phyloP scores from a whole-genome alignment of 2,888 invertebrate genomes.

The Meiosimyza decipiens region DNA sequence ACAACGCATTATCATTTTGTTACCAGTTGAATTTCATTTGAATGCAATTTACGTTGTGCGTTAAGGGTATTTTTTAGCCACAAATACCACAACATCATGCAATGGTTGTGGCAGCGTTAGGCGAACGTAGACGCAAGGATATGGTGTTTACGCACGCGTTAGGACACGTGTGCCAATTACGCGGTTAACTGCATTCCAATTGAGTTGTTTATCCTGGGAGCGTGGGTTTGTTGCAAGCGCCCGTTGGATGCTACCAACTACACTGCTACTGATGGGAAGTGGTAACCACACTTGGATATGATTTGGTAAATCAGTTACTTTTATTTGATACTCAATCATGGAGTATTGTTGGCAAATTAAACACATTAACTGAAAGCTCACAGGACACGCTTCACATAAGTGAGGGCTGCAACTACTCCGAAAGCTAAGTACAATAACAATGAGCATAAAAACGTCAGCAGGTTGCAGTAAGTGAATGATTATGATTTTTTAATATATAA shows the following conservation, averaged over 20 bases:
- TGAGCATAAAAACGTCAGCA: slow-evolving; percentile 57
- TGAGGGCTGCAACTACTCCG: too few relatives aligned
- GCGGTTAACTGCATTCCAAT: slow-evolving; percentile 67
- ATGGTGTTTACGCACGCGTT: slow-evolving; percentile 53
- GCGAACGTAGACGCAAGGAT: slow-evolving; percentile 1
- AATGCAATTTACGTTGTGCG: slow-evolving; percentile 30
- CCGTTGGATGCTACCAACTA: slow-evolving; percentile 40
- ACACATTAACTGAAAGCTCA: slow-evolving; percentile 19
- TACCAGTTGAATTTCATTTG: slow-evolving; percentile 55
- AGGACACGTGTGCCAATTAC: slow-evolving; percentile 65
- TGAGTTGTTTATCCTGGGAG: slow-evolving; percentile 64
- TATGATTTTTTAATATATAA: background rate
- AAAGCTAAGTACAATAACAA: background rate
- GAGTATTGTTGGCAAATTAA: slow-evolving; percentile 53
- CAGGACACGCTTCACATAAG: background rate
- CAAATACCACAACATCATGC: slow-evolving; percentile 59
- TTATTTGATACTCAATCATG: slow-evolving; percentile 50
- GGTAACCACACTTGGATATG: slow-evolving; percentile 24
- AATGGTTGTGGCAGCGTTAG: slow-evolving; percentile 4
- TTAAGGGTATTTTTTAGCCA: slow-evolving; percentile 48
- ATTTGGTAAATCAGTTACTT: slow-evolving; percentile 53
- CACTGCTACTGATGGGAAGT: slow-evolving; percentile 18
- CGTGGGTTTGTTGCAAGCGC: slow-evolving; percentile 33
- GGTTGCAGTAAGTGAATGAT: slow-evolving; percentile 37
- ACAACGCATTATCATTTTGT: slow-evolving; percentile 42